Evolutionary conservation across 92 coral and sea anemone genomes (phyloP), one percentile per base, ranked within the genome.

Genomic region (Anthopleura xanthogrammica): DNA sequence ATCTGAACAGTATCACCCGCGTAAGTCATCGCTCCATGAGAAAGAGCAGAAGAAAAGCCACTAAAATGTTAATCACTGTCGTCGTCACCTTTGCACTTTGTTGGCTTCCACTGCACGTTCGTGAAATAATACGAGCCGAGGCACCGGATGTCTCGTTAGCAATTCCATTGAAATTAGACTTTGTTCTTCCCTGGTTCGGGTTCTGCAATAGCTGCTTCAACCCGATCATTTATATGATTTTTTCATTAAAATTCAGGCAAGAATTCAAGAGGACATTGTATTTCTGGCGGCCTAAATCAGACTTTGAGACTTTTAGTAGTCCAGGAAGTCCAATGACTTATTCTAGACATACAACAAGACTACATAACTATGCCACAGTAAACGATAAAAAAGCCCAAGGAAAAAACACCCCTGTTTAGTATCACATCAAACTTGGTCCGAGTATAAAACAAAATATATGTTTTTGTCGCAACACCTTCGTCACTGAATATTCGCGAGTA

Each of bases 71-170:
- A 16, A 87, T 89, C 74, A 77, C 90, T 68, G 86, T 93, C 39
- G 93, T 93, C 42, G 79, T 83, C 5, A 85, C 84, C 71, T 93
- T 93, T 87, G 90, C 95, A 75, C 70, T 93, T 8, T 93, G 97
- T 80, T 93, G 97, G 97, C 79, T 93, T 89, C 97, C 97, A 52
- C 77, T 93, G 12, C 89, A 91, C 7, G 46, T 86, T 41, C 93
- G 93, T 22, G 95, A 93, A 65, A 55, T 91, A 11, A 41, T 91
- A 17, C 79, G 87, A 43, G 85, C 86, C 17, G 87, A 84, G 23
- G 75, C 87, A 42, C 89, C 85, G 12, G 86, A 57, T 29, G 72
- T 85, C 3, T 86, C 86, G 58, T 54, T 54, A 19, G 73, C 73
- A 10, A 83, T 91, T 73, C 97, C 97, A 43, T 23, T 72, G 1